phyloP scores from a whole-genome alignment of 2,113 vertebrate genomes.

The mouse (Mus musculus) region DNA sequence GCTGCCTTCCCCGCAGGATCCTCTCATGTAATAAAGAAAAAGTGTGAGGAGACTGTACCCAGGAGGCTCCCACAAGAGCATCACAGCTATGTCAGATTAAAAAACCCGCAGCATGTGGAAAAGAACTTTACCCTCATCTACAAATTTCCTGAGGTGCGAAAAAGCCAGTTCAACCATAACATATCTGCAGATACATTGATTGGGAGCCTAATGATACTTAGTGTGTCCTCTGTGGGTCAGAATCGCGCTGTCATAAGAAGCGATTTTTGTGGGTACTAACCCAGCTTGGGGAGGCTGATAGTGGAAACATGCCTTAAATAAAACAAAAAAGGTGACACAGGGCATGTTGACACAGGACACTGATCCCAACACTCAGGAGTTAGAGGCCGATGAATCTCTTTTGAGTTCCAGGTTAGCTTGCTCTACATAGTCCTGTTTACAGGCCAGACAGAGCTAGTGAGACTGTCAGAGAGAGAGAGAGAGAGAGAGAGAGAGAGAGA shows the following conservation, averaged over 20 bases:
- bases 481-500: background rate
- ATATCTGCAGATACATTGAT: background rate
- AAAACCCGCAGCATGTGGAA: constrained; percentile 37
- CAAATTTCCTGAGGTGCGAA: background rate
- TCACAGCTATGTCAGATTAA: constrained; percentile 51
- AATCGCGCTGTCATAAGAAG: background rate
- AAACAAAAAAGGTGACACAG: background rate
- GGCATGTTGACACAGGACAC: background rate
- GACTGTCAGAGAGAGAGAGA: background rate
- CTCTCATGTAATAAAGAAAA: constrained; percentile 52
- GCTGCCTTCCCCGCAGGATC: constrained; percentile 60
- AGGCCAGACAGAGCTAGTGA: background rate
- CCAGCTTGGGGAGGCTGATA: background rate
- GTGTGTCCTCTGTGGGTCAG: background rate
- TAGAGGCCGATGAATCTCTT: background rate
- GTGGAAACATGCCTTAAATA: background rate
- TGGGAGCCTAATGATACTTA: background rate
- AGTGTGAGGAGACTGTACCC: constrained; percentile 12
- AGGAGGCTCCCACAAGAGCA: background rate
- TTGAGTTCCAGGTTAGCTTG: background rate
- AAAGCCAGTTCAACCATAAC: background rate
- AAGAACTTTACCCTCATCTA: constrained; percentile 32
- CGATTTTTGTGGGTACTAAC: background rate
- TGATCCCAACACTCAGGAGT: background rate
- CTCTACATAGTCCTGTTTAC: background rate